A percentile compares a stretch with the other conserved stretches of the same genome.
Evolutionary conservation across 2,888 invertebrate species (phyloP).

Genomic region (Lepetodrilus schrolli): DNA sequence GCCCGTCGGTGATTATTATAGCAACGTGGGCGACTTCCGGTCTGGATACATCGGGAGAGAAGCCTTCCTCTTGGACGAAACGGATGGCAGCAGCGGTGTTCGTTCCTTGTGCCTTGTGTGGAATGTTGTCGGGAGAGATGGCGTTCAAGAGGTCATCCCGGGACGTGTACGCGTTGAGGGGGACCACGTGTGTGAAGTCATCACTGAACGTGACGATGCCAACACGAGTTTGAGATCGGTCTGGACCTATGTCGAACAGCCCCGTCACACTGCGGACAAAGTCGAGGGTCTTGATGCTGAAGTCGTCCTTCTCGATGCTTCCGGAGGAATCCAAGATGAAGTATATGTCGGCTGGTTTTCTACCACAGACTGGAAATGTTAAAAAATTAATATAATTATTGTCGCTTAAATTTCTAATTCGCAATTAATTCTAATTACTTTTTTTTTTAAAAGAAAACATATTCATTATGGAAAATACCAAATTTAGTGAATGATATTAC

Average conservation of each 20-base stretch:
- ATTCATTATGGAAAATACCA: too few relatives aligned
- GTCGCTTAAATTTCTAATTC: too few relatives aligned
- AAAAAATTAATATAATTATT: too few relatives aligned
- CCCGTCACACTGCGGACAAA: conserved; percentile 54
- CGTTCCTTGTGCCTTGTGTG: conserved; percentile 50
- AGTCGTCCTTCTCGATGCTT: conserved; percentile 61
- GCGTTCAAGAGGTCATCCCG: conserved; percentile 42
- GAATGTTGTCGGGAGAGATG: conserved; percentile 34
- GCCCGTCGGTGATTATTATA: conserved; percentile 67
- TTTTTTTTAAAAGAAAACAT: too few relatives aligned
- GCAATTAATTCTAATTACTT: too few relatives aligned
- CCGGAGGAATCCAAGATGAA: conserved; percentile 58
- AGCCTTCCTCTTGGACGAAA: conserved; percentile 49
- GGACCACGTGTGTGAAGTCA: conserved; percentile 41
- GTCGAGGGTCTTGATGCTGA: conserved; percentile 49
- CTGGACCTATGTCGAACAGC: conserved; percentile 50
- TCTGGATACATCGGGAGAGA: conserved; percentile 41
- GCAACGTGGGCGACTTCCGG: conserved; percentile 56
- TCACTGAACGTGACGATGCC: conserved; percentile 55
- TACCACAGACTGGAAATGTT: conserved; percentile 59
- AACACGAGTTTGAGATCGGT: conserved; percentile 48
- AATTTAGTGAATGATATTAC: too few relatives aligned
- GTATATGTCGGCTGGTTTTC: conserved; percentile 57
- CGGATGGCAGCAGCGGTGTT: conserved; percentile 54
- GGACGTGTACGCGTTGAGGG: conserved; percentile 41